Evolutionary conservation across 2,113 vertebrate genomes (phyloP).

Genomic region (Amblyornis subalaris): DNA sequence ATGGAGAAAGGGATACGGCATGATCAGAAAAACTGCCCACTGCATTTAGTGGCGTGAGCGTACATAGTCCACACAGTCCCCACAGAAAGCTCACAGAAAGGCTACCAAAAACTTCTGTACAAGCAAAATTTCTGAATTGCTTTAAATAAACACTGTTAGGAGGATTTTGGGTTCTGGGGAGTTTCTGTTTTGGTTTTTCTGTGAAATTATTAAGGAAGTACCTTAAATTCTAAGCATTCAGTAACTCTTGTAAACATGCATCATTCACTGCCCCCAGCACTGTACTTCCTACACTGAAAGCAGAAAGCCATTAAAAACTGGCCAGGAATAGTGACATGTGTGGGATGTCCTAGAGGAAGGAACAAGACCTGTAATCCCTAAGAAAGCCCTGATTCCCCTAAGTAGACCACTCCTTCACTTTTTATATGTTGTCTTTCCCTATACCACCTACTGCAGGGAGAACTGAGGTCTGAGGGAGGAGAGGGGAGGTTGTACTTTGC

Average conservation of each 20-base stretch:
- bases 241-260: neutral
- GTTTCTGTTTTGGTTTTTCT: neutral
- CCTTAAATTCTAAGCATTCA: neutral
- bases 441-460: neutral
- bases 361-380: neutral
- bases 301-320: neutral
- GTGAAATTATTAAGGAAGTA: neutral
- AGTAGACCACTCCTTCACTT: neutral
- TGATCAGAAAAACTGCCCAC: neutral
- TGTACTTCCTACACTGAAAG: neutral
- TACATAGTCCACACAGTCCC: neutral
- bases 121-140: neutral
- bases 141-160: neutral
- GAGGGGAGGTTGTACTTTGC: neutral
- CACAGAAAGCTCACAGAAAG: neutral
- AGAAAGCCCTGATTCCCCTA: neutral
- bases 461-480: neutral
- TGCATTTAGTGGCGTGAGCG: neutral
- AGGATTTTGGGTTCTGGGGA: neutral
- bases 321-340: fast-evolving
- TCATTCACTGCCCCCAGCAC: neutral
- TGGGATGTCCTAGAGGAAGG: neutral
- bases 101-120: neutral
- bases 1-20: neutral
- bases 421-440: neutral